phyloP scores from a whole-genome alignment of 2,888 invertebrate species.

The Lasioglossum morio region DNA sequence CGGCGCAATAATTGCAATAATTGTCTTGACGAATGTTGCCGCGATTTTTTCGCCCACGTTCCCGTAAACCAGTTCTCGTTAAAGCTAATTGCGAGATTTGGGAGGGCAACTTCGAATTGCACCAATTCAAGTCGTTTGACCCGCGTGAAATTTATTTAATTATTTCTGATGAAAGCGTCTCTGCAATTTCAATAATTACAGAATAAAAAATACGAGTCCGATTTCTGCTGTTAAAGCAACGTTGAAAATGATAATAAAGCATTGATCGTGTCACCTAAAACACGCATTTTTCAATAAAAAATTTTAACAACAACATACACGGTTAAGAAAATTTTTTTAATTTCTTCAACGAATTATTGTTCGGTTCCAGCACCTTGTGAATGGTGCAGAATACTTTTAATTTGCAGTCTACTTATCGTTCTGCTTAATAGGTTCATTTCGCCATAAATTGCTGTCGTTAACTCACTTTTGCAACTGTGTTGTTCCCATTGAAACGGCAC shows the following conservation, averaged over 20 bases:
- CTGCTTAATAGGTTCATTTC: background rate
- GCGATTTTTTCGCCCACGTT: background rate
- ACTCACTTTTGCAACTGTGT: background rate
- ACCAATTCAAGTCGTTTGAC: background rate
- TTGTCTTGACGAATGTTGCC: conserved; percentile 11
- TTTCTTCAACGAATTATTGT: background rate
- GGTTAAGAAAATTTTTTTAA: no score
- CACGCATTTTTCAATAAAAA: no score
- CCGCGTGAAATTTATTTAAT: background rate
- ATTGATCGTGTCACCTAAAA: no score
- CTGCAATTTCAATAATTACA: background rate
- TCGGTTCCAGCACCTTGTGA: background rate
- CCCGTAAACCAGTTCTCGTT: background rate
- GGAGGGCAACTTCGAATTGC: background rate
- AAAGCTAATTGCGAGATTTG: background rate
- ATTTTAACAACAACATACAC: no score
- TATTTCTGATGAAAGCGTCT: background rate
- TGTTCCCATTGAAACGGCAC: background rate
- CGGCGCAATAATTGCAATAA: conserved; percentile 7
- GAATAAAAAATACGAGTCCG: no score
- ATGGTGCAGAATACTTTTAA: background rate
- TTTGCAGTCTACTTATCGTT: background rate
- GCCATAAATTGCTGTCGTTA: background rate
- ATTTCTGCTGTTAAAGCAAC: no score
- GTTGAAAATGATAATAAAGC: no score